These are phyloP conservation scores for Trichoplusia ni DNA, from an alignment of 1,140 invertebrate genomes.

Conservation along the genomic window DNA sequence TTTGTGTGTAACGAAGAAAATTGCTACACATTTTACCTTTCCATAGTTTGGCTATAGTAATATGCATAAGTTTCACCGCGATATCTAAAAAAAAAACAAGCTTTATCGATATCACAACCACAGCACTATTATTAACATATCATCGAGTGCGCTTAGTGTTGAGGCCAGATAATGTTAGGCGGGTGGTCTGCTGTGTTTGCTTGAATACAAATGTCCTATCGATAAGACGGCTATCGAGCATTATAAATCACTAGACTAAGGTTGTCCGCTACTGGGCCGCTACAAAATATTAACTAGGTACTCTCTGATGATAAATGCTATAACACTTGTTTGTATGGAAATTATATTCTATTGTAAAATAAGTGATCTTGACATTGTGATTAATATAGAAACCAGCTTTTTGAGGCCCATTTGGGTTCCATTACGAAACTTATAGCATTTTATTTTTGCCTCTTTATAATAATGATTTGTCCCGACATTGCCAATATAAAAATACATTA, in stretches of 20 bases:
- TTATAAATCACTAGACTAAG: conserved; percentile 19
- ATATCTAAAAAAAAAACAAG: background rate
- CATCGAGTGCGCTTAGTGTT: conserved; percentile 23
- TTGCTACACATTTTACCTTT: too few species aligned
- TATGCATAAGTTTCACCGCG: background rate
- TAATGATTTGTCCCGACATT: too few species aligned
- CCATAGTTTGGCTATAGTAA: too few species aligned
- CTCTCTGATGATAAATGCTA: conserved; percentile 7
- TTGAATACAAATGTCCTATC: conserved; percentile 12
- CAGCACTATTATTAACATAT: conserved; percentile 25
- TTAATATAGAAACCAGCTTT: too few species aligned
- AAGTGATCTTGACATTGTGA: too few species aligned
- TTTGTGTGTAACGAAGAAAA: too few species aligned
- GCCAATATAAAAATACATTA: too few species aligned
- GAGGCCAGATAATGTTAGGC: conserved; percentile 17
- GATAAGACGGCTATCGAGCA: conserved; percentile 16
- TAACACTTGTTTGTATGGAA: too few species aligned
- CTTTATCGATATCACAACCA: background rate
- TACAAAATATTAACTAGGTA: conserved; percentile 12
- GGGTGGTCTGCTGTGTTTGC: conserved; percentile 8
- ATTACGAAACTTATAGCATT: too few species aligned
- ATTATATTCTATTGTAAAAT: too few species aligned
- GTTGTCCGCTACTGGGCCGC: background rate
- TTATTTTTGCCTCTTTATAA: too few species aligned
- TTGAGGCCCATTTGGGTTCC: too few species aligned